Evolutionary conservation across 2,797 vertebrate species (phyloP), one percentile per base, ranked within the genome.

Genomic region (Halcyon chelicuti): DNA sequence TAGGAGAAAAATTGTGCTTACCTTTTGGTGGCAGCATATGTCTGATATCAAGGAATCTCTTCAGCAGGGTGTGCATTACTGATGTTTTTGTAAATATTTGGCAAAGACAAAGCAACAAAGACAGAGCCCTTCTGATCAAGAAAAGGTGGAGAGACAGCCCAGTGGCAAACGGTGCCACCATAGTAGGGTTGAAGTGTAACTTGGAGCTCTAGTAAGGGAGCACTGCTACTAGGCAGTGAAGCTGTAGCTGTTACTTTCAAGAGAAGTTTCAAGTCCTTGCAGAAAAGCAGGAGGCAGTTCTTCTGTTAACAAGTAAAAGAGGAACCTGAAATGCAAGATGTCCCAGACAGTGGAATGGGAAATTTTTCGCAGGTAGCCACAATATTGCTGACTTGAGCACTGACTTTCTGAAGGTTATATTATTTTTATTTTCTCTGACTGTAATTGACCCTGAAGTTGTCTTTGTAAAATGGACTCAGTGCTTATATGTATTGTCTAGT

Each of bases 151-250:
- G 28, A 77, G 28, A 20, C 8, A 71, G 14, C 7, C 7, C 7
- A n/a, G 58, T 57, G 46, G 15, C 52, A 37, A 78, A 40, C 1
- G 4, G 9, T 57, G 20, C 23, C 25, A 17, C n/a, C n/a, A n/a
- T n/a, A 55, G 29, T 21, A 31, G 19, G 15, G 28, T 20, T 65
- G 49, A 78, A 65, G 25, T 4, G 14, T 51, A 52, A 6, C 15
- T 46, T 0, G 0, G 13, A 23, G 4, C 14, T 73, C 16, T 44
- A 28, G n/a, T 16, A 20, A 68, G 66, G 19, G 37, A 33, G 11
- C 3, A 4, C 19, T 16, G 11, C n/a, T 44, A 19, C 60, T 17
- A 26, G 29, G 12, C 35, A 39, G 33, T 14, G 37, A 28, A 70
- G 18, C 15, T 46, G 15, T 42, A n/a, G 23, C 47, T 88, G 5